phyloP scores from a whole-genome alignment of 2,888 invertebrate genomes.

The Diarsia brunnea region DNA sequence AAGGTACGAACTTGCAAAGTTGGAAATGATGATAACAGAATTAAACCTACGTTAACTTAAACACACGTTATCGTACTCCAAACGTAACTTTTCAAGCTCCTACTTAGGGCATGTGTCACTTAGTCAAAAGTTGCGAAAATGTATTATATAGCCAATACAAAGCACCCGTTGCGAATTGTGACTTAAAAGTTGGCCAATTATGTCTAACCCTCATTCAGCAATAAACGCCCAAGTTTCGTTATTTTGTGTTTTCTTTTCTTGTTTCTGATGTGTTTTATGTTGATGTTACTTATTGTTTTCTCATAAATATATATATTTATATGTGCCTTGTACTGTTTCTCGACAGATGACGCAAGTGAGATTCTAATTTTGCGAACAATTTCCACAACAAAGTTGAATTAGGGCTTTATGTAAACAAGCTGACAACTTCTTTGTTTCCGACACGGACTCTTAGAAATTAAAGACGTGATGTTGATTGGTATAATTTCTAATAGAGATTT shows the following conservation, averaged over 20 bases:
- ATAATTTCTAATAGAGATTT: not conserved
- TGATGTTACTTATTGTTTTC: constrained; percentile 34
- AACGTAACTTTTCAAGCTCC: constrained; percentile 15
- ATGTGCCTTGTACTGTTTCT: not conserved
- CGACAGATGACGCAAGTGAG: not conserved
- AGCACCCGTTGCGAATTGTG: constrained; percentile 33
- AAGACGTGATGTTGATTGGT: not conserved
- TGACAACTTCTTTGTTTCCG: not conserved
- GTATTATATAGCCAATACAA: constrained; percentile 27
- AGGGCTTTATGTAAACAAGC: constrained; percentile 1
- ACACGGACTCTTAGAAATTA: not conserved
- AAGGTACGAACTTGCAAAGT: not conserved
- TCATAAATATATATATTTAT: constrained; percentile 20
- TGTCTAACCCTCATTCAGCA: constrained; percentile 31
- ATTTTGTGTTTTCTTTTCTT: constrained; percentile 29
- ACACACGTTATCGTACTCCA: constrained; percentile 19
- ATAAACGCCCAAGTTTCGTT: constrained; percentile 50
- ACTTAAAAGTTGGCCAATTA: constrained; percentile 58
- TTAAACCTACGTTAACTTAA: constrained; percentile 13
- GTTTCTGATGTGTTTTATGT: constrained; percentile 20
- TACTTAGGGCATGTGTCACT: constrained; percentile 9
- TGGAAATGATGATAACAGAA: not conserved
- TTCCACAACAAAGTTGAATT: not conserved
- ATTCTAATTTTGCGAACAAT: constrained; percentile 2
- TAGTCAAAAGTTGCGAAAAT: constrained; percentile 47